Evolutionary conservation across 2,113 vertebrate genomes (phyloP).

Genomic region (human): DNA sequence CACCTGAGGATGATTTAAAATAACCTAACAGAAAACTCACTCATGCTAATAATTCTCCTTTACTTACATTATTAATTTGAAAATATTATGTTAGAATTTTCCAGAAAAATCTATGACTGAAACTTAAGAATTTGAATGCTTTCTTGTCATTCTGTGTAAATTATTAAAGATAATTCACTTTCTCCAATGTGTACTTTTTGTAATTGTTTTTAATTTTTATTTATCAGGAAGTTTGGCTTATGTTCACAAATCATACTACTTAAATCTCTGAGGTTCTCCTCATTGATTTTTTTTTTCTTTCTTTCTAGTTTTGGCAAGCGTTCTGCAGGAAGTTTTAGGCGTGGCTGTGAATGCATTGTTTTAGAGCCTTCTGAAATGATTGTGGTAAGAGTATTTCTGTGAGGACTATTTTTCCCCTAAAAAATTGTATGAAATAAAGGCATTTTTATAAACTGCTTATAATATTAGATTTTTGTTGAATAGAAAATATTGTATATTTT

Average conservation of each 20-base stretch:
- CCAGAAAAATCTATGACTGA: neutral
- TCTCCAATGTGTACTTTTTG: neutral
- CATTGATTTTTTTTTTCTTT: slow-evolving; percentile 64
- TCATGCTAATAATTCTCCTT: neutral
- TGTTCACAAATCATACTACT: slow-evolving; percentile 13
- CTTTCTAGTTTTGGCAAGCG: slow-evolving; percentile 95
- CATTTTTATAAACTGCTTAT: neutral
- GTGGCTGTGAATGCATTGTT: slow-evolving; percentile 99
- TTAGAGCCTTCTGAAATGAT: slow-evolving; percentile 99
- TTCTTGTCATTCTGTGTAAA: slow-evolving; percentile 24
- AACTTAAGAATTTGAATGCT: slow-evolving; percentile 28
- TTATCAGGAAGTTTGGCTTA: slow-evolving; percentile 17
- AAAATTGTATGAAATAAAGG: slow-evolving; percentile 1
- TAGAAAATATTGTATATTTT: neutral
- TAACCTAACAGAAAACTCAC: neutral
- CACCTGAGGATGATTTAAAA: neutral
- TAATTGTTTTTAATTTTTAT: slow-evolving; percentile 19
- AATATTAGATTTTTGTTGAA: neutral
- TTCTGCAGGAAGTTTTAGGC: slow-evolving; percentile 96
- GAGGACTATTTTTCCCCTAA: neutral
- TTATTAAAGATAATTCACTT: neutral
- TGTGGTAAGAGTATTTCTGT: slow-evolving; percentile 90
- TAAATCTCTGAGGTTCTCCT: slow-evolving; percentile 58
- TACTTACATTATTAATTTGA: slow-evolving; percentile 33
- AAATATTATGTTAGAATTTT: slow-evolving; percentile 4